These are phyloP conservation scores for Lanius collurio DNA, from an alignment of 2,113 vertebrate genomes.

Conservation along the genomic window DNA sequence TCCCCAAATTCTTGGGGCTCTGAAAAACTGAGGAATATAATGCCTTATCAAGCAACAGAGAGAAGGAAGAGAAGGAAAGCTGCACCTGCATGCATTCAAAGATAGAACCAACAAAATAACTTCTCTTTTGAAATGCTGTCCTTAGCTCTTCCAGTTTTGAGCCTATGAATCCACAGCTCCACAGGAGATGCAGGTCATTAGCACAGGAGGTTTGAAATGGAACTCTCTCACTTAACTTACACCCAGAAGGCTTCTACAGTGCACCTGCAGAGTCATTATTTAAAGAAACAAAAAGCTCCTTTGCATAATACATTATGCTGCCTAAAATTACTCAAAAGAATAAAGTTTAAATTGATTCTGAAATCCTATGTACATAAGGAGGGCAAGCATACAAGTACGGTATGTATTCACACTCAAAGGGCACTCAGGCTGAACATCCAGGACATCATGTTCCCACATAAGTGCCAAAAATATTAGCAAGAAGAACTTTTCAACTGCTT, in stretches of 20 bases:
- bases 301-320: neutral
- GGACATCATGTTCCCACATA: neutral
- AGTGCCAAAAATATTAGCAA: neutral
- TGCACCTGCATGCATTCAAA: neutral
- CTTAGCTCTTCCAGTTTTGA: neutral
- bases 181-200: neutral
- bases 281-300: neutral
- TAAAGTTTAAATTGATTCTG: neutral
- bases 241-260: neutral
- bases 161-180: neutral
- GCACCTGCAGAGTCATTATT: too few species aligned
- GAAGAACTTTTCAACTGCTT: neutral
- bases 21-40: neutral
- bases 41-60: neutral
- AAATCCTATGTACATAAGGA: neutral
- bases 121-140: neutral
- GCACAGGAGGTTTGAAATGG: neutral
- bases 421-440: neutral
- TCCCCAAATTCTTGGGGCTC: neutral
- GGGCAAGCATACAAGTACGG: neutral
- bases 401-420: neutral
- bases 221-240: neutral
- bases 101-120: neutral
- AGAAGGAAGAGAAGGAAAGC: neutral
- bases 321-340: neutral